phyloP scores from a whole-genome alignment of 2,797 vertebrate genomes.

The Margarornis squamiger region DNA sequence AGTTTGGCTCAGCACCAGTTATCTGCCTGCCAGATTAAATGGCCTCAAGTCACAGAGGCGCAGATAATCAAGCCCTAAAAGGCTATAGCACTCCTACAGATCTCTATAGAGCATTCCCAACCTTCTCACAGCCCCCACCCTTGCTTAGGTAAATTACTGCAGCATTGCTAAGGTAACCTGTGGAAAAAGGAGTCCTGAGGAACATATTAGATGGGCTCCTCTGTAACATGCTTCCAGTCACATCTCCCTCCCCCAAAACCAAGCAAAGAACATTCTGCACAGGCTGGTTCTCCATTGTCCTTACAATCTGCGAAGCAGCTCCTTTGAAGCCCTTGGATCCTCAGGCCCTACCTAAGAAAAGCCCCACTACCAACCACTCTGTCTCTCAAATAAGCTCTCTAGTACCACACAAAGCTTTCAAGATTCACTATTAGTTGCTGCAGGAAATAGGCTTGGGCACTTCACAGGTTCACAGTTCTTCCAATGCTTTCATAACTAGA shows the following conservation, averaged over 20 bases:
- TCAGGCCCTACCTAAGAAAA: background rate
- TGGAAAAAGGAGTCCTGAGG: background rate
- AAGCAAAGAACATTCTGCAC: background rate
- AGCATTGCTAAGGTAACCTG: background rate
- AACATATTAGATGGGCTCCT: background rate
- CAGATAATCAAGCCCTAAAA: background rate
- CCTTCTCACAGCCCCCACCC: background rate
- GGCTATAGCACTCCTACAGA: background rate
- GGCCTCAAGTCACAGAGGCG: background rate
- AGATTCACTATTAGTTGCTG: background rate
- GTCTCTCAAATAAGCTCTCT: background rate
- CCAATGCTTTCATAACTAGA: constrained; percentile 7
- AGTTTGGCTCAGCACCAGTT: background rate
- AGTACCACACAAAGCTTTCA: background rate
- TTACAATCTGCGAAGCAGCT: background rate
- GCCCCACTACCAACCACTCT: background rate
- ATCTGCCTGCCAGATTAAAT: background rate
- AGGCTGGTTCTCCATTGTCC: background rate
- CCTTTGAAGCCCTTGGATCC: background rate
- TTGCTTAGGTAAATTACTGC: background rate
- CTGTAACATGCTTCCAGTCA: background rate
- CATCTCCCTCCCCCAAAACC: background rate
- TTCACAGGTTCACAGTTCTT: constrained; percentile 31
- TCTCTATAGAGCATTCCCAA: background rate
- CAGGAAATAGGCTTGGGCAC: background rate